These are phyloP conservation scores for Phenacoccus solenopsis DNA, from an alignment of 1,140 invertebrate species.

Conservation along the genomic window DNA sequence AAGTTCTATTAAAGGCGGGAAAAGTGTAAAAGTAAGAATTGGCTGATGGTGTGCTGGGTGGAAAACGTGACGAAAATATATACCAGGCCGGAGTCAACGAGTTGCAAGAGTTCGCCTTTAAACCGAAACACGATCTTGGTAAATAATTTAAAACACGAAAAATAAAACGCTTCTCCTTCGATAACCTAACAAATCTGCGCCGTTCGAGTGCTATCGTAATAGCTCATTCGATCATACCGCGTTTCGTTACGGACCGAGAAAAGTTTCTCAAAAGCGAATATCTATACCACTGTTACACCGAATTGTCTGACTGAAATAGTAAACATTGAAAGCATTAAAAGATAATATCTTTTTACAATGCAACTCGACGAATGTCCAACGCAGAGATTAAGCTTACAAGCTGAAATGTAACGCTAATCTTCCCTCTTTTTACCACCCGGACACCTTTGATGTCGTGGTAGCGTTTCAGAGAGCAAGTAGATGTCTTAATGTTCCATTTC, in stretches of 20 bases:
- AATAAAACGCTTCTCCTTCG: neutral
- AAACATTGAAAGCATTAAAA: neutral
- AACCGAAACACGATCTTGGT: neutral
- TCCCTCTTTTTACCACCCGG: no score
- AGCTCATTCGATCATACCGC: neutral
- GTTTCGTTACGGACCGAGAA: neutral
- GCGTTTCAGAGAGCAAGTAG: no score
- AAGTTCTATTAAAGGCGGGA: neutral
- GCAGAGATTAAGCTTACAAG: no score
- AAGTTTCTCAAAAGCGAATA: neutral
- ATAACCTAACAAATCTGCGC: neutral
- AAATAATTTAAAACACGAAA: neutral
- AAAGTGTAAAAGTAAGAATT: neutral
- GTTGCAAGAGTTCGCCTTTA: neutral
- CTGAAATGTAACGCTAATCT: no score
- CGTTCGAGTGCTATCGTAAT: neutral
- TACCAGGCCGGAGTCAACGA: neutral
- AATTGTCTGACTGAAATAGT: neutral
- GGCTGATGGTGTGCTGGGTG: neutral
- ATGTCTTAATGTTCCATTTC: no score
- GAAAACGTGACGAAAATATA: neutral
- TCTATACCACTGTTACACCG: neutral
- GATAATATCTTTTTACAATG: neutral
- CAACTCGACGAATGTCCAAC: neutral
- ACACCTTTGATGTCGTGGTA: no score